Conservation (phyloP, 2,113 vertebrate species). For the Spermophilus dauricus region DNA sequence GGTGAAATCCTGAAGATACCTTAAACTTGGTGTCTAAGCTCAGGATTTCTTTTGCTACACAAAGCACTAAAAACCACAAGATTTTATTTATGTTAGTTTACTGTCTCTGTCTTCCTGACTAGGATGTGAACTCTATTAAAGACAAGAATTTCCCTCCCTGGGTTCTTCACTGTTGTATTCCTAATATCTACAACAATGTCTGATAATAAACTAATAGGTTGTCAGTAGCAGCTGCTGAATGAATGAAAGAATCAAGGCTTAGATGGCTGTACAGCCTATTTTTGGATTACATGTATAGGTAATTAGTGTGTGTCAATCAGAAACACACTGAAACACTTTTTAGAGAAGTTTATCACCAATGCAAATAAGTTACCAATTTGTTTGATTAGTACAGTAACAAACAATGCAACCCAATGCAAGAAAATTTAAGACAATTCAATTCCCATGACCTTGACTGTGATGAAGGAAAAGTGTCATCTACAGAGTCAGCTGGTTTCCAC, state of each 20-base stretch:
- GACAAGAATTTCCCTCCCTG: not conserved
- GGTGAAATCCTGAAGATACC: not conserved
- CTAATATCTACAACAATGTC: not conserved
- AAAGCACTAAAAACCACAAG: not conserved
- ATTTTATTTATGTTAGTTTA: not conserved
- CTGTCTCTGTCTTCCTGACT: not conserved
- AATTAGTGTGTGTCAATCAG: not conserved
- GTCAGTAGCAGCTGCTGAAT: not conserved
- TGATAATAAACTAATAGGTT: not conserved
- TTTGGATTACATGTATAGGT: not conserved
- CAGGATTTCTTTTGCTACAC: not conserved
- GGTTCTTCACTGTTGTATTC: not conserved
- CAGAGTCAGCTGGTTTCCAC: not conserved
- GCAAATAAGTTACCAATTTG: conserved; percentile 33
- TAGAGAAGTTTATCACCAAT: conserved; percentile 18
- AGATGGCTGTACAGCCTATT: not conserved
- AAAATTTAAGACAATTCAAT: not conserved
- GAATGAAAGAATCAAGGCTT: not conserved
- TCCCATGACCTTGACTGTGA: conserved; percentile 6
- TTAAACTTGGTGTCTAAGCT: not conserved
- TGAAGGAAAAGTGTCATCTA: not conserved
- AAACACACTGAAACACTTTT: not conserved
- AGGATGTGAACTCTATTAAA: not conserved
- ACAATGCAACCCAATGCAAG: not conserved
- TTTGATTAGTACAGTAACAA: conserved; percentile 34